These are phyloP conservation scores for Steromphala cineraria DNA, from an alignment of 2,888 invertebrate genomes.

Conservation along the genomic window DNA sequence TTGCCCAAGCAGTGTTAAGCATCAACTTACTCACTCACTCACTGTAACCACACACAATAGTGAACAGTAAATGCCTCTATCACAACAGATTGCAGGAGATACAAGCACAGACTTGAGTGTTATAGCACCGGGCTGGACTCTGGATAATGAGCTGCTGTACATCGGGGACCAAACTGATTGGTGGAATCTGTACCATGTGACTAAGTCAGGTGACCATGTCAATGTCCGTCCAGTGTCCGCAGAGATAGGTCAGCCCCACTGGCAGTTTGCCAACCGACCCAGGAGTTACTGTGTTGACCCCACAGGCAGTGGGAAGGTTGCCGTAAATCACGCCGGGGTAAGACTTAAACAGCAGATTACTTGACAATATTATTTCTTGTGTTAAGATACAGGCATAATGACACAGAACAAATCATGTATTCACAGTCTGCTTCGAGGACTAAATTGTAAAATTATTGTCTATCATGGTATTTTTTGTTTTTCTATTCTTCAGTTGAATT, in stretches of 20 bases:
- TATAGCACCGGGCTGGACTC: conserved; percentile 72
- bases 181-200: conserved; percentile 75
- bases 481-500: too few relatives aligned
- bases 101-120: conserved; percentile 64
- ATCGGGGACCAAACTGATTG: conserved; percentile 73
- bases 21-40: too few relatives aligned
- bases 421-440: too few relatives aligned
- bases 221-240: conserved; percentile 52
- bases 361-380: too few relatives aligned
- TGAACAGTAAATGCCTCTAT: not conserved
- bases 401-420: too few relatives aligned
- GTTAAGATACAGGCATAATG: too few relatives aligned
- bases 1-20: too few relatives aligned
- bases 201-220: conserved; percentile 55
- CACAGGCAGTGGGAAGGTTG: conserved; percentile 52
- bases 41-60: too few relatives aligned
- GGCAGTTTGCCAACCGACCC: conserved; percentile 66
- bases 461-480: too few relatives aligned
- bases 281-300: conserved; percentile 60
- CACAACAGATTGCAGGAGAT: conserved; percentile 57
- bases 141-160: conserved; percentile 66
- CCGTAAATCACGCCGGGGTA: conserved; percentile 55
- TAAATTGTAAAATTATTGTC: too few relatives aligned
- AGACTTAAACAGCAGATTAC: not conserved
- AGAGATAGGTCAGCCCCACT: conserved; percentile 72